Evolutionary conservation across 1,140 invertebrate species (phyloP).

Genomic region (Pseudomyrmex cubaensis): DNA sequence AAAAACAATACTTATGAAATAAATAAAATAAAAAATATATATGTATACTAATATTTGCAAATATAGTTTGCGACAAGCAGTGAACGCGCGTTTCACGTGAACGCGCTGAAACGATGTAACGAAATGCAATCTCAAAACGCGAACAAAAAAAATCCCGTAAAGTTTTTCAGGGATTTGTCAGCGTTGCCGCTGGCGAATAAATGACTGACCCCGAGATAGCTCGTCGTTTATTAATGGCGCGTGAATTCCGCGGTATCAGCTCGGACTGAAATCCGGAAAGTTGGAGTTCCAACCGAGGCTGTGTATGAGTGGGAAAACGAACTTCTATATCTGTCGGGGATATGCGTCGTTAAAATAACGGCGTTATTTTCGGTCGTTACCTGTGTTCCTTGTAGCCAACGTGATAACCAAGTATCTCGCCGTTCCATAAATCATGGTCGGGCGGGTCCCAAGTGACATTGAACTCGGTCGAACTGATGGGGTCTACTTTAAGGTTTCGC

Average conservation of each 20-base stretch:
- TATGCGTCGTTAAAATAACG: conserved; percentile 57
- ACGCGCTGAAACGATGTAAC: background rate
- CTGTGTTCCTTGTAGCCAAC: conserved; percentile 92
- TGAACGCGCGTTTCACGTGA: background rate
- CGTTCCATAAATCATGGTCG: conserved; percentile 94
- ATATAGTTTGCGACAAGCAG: background rate
- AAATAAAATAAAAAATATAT: background rate
- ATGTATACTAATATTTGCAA: background rate
- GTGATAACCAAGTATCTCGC: conserved; percentile 96
- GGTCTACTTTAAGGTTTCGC: conserved; percentile 92
- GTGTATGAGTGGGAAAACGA: conserved; percentile 30
- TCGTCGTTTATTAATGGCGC: conserved; percentile 58
- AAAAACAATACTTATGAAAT: background rate
- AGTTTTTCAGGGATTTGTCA: conserved; percentile 53
- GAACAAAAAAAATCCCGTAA: background rate
- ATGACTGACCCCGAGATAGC: conserved; percentile 52
- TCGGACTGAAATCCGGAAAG: conserved; percentile 46
- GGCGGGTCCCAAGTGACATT: conserved; percentile 96
- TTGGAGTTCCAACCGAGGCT: conserved; percentile 1
- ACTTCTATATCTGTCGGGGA: conserved; percentile 46
- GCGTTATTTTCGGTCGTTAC: conserved; percentile 72
- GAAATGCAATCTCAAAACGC: background rate
- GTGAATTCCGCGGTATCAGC: conserved; percentile 54
- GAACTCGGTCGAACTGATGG: conserved; percentile 95
- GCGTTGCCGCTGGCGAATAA: conserved; percentile 46